A percentile compares a stretch with the other conserved stretches of the same genome.
Evolutionary conservation across 2,797 vertebrate species (phyloP).

Genomic region (Otolemur crassicaudatus): DNA sequence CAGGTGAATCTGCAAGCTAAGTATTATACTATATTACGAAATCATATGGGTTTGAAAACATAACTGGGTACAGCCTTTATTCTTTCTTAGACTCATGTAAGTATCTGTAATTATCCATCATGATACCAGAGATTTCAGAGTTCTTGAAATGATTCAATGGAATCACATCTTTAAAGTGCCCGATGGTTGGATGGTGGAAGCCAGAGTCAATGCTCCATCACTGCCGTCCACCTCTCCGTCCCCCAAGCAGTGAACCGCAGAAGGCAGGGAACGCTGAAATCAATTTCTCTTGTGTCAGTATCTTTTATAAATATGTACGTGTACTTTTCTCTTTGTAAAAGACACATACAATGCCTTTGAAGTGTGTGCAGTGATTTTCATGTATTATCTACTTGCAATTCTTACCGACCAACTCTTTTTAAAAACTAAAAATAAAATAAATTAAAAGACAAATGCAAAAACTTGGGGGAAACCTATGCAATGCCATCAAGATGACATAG

Average conservation of each 20-base stretch:
- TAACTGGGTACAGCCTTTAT: not conserved
- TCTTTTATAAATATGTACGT: not conserved
- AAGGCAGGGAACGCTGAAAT: not conserved
- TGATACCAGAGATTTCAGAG: not conserved
- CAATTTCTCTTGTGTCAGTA: not conserved
- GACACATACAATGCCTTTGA: not conserved
- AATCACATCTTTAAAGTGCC: not conserved
- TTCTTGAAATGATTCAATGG: not conserved
- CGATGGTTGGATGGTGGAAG: too few relatives aligned
- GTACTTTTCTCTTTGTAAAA: not conserved
- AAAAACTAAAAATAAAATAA: slow-evolving; percentile 79
- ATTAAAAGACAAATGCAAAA: slow-evolving; percentile 74
- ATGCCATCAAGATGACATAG: slow-evolving; percentile 79
- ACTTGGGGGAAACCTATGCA: slow-evolving; percentile 63
- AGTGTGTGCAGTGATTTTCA: not conserved
- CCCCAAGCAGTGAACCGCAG: not conserved
- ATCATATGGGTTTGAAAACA: not conserved
- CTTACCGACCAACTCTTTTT: not conserved
- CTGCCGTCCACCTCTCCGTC: not conserved
- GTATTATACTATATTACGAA: not conserved
- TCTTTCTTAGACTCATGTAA: not conserved
- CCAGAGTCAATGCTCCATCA: accelerated
- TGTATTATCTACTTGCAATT: not conserved
- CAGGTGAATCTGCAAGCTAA: not conserved
- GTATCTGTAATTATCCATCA: not conserved